Conservation (phyloP, 2,888 invertebrate genomes). For the Heteromurus nitidus region DNA sequence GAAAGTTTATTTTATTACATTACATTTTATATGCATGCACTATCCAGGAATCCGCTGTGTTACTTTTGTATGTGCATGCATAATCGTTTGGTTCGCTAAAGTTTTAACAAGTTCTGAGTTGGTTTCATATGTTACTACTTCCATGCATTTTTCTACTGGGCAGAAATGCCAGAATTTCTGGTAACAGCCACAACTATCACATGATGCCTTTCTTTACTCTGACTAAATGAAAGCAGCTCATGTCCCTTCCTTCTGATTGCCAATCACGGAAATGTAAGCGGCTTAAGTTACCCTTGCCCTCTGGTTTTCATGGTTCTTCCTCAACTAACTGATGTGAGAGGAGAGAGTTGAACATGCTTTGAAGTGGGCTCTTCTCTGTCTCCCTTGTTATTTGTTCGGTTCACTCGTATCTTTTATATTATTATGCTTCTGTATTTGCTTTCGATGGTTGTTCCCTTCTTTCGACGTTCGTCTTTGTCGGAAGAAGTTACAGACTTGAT, state of each 20-base stretch:
- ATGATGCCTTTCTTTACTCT: slow-evolving; percentile 47
- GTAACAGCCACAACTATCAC: neutral
- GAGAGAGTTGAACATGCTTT: slow-evolving; percentile 52
- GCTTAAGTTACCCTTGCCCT: slow-evolving; percentile 70
- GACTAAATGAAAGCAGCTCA: slow-evolving; percentile 56
- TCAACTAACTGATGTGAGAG: slow-evolving; percentile 55
- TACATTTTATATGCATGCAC: too few relatives aligned
- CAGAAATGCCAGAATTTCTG: neutral
- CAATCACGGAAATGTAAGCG: slow-evolving; percentile 73
- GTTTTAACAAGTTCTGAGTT: too few relatives aligned
- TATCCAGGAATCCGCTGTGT: too few relatives aligned
- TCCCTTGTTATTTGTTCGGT: too few relatives aligned
- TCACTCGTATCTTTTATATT: slow-evolving; percentile 6
- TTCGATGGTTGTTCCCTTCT: slow-evolving; percentile 21
- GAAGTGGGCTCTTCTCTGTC: slow-evolving; percentile 36
- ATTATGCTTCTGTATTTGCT: slow-evolving; percentile 22
- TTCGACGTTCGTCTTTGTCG: slow-evolving; percentile 29
- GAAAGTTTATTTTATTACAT: too few relatives aligned
- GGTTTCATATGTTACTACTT: too few relatives aligned
- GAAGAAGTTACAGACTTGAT: slow-evolving; percentile 27
- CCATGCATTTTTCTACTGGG: neutral
- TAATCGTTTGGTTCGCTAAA: too few relatives aligned
- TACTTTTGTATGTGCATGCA: too few relatives aligned
- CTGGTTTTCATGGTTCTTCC: slow-evolving; percentile 49
- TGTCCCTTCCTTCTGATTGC: slow-evolving; percentile 72